Evolutionary conservation across 2,113 vertebrate species (phyloP).

Genomic region (Brachyistius frenatus): DNA sequence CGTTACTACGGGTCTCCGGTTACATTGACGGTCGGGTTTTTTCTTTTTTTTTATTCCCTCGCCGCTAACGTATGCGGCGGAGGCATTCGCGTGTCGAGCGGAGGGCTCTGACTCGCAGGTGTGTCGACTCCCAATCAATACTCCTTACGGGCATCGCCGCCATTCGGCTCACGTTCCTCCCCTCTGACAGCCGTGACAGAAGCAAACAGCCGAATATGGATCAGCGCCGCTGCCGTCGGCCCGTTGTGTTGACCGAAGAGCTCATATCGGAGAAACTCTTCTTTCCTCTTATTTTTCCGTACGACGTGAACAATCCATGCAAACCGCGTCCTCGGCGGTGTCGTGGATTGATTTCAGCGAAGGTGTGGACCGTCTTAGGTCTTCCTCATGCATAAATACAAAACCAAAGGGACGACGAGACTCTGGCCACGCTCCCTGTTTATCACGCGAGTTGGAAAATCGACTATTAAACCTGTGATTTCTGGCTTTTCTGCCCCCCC

Average conservation of each 20-base stretch:
- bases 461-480: slow-evolving; percentile 27
- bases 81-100: not conserved
- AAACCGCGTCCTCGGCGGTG: not conserved
- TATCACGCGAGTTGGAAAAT: not conserved
- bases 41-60: not conserved
- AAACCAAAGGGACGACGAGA: not conserved
- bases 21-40: not conserved
- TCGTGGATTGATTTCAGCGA: slow-evolving; percentile 28
- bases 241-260: slow-evolving; percentile 27
- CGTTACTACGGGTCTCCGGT: no score
- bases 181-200: slow-evolving; percentile 50
- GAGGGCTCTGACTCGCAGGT: not conserved
- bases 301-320: not conserved
- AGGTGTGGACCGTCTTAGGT: not conserved
- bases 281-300: not conserved
- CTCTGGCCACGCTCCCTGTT: not conserved
- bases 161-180: slow-evolving; percentile 40
- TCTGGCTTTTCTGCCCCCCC: not conserved
- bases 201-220: slow-evolving; percentile 63
- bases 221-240: slow-evolving; percentile 19
- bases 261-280: slow-evolving; percentile 10
- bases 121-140: slow-evolving; percentile 41
- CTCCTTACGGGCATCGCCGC: slow-evolving; percentile 17
- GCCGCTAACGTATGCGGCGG: not conserved
- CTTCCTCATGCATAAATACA: slow-evolving; percentile 36